Evolutionary conservation across 1,140 invertebrate species (phyloP), one percentile per base, ranked within the genome.

Genomic region (Drosophila simulans): DNA sequence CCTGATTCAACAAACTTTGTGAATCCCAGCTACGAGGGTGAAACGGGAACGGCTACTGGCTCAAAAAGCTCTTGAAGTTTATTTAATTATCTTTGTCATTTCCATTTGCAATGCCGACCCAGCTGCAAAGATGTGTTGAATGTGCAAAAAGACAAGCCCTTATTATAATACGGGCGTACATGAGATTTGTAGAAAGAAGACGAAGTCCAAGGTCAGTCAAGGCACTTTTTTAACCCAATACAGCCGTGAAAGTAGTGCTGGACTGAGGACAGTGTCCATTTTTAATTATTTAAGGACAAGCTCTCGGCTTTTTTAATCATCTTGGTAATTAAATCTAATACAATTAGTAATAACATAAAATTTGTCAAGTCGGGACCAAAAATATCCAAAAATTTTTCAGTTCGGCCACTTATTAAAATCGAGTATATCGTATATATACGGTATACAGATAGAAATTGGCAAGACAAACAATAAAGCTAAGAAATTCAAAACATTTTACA

Each of bases 31-130:
- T 35, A 15, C 35, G 22, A 20, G 13, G 43, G 39, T 12, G 42
- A n/a, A 17, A 66, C 11, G 25, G 49, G 31, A 13, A 69, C 63
- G 65, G 83, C 58, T 60, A 76, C 82, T 13, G 25, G 52, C 82
- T 34, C n/a, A 55, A 79, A 86, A 83, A 88, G 76, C 71, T 79
- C 83, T 86, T 65, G 54, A 83, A 82, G 62, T 72, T 86, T 71
- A 86, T 86, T 86, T 77, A 89, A 89, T 89, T 88, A 78, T 78
- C 55, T 70, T 77, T 69, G 77, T 71, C 65, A 85, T 80, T 84
- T 77, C 63, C 46, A 85, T 84, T 84, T 84, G 51, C 34, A 60
- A 52, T 52, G 17, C 25, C 17, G 48, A 35, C 53, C 39, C 40
- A 65, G 49, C 56, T 58, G 70, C 69, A 46, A 39, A 35, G 17